phyloP scores from a whole-genome alignment of 2,888 invertebrate genomes.

The Diploptera punctata region DNA sequence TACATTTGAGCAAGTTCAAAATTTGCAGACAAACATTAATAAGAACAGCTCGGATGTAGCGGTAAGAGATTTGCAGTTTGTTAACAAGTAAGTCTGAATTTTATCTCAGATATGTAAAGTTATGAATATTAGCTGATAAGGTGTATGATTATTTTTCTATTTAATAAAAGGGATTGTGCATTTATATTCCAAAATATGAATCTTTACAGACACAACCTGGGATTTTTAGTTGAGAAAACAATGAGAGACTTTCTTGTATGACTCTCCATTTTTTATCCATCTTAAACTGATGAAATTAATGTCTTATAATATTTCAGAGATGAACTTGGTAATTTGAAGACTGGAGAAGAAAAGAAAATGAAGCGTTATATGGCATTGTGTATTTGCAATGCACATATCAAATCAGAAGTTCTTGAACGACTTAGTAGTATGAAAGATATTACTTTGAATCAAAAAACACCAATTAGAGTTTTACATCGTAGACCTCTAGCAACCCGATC shows the following conservation, averaged over 20 bases:
- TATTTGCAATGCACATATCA: conserved; percentile 57
- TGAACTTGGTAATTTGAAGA: conserved; percentile 73
- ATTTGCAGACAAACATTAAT: conserved; percentile 67
- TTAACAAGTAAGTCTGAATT: conserved; percentile 59
- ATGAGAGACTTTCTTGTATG: too few relatives aligned
- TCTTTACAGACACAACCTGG: too few relatives aligned
- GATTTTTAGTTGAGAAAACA: too few relatives aligned
- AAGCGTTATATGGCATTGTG: conserved; percentile 90
- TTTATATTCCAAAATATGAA: too few relatives aligned
- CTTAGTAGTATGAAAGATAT: conserved; percentile 61
- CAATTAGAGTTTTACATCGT: conserved; percentile 87
- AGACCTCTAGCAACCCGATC: conserved; percentile 75
- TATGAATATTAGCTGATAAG: too few relatives aligned
- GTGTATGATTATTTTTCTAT: too few relatives aligned
- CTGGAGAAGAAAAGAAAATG: conserved; percentile 86
- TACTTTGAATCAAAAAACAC: conserved; percentile 81
- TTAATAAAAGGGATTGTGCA: too few relatives aligned
- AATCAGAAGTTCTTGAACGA: conserved; percentile 51
- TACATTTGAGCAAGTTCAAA: conserved; percentile 57
- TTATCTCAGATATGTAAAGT: too few relatives aligned
- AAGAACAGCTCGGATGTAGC: conserved; percentile 59
- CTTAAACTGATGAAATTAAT: too few relatives aligned
- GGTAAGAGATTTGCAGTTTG: conserved; percentile 68
- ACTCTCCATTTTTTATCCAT: too few relatives aligned
- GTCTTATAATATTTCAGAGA: conserved; percentile 66